Percentiles rank a stretch among this genome's conserved stretches.
phyloP scores from a whole-genome alignment of 2,888 invertebrate species.

The Drosophila demipolita region DNA sequence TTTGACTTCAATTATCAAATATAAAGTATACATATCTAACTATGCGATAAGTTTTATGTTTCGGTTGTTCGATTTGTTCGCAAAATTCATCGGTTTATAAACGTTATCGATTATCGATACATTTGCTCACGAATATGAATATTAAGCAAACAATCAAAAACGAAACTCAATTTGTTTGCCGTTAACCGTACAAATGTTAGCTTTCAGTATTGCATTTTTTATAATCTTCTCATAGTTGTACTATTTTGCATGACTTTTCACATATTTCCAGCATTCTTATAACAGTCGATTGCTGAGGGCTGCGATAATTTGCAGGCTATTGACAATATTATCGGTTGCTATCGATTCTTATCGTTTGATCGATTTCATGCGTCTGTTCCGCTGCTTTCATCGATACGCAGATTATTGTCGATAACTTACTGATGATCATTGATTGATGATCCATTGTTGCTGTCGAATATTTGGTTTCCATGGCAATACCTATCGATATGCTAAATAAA shows the following conservation, averaged over 20 bases:
- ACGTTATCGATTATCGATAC: slow-evolving; percentile 27
- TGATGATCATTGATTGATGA: not conserved
- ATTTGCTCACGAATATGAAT: slow-evolving; percentile 7
- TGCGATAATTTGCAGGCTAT: slow-evolving; percentile 10
- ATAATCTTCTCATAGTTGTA: slow-evolving; percentile 35
- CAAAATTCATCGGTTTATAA: slow-evolving; percentile 6
- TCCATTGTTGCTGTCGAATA: not conserved
- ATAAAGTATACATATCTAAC: slow-evolving; percentile 7
- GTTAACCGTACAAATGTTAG: slow-evolving; percentile 17
- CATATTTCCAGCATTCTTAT: slow-evolving; percentile 31
- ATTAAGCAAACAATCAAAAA: slow-evolving; percentile 15
- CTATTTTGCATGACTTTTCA: slow-evolving; percentile 43
- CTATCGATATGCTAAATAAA: not conserved
- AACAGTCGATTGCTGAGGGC: slow-evolving; percentile 21
- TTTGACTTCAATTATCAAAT: not conserved
- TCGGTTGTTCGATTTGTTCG: slow-evolving; percentile 8
- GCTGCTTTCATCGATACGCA: not conserved
- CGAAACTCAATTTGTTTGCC: slow-evolving; percentile 26
- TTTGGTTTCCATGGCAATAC: not conserved
- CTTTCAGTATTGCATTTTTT: slow-evolving; percentile 28
- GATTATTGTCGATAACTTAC: not conserved
- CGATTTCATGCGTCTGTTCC: not conserved
- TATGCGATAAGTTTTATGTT: slow-evolving; percentile 10
- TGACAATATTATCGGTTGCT: slow-evolving; percentile 1
- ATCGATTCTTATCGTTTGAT: not conserved